A percentile compares a stretch with the other conserved stretches of the same genome.
phyloP scores from a whole-genome alignment of 2,797 vertebrate species.

The Anabacerthia variegaticeps region DNA sequence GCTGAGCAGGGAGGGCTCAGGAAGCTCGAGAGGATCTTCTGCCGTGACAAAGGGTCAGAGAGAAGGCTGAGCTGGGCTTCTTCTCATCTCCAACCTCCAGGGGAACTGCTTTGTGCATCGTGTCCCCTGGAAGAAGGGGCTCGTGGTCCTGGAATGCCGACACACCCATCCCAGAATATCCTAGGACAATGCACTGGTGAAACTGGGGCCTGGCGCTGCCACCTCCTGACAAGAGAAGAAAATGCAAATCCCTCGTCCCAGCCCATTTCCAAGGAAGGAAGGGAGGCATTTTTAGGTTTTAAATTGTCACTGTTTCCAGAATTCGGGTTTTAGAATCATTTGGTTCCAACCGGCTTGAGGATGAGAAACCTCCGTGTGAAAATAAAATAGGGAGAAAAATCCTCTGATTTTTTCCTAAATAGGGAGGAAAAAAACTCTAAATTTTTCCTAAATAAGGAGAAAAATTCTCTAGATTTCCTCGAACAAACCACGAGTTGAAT shows the following conservation, averaged over 20 bases:
- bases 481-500: background rate
- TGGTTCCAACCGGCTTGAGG: background rate
- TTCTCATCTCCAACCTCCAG: background rate
- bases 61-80: background rate
- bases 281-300: background rate
- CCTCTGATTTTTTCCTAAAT: background rate
- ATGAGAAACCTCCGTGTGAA: accelerated
- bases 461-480: background rate
- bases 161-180: background rate
- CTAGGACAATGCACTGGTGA: accelerated
- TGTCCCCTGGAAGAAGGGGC: accelerated
- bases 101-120: background rate
- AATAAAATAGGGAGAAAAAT: background rate
- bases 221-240: constrained; percentile 22
- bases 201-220: background rate
- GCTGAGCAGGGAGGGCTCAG: background rate
- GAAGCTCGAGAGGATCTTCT: background rate
- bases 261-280: background rate
- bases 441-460: no score
- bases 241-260: background rate
- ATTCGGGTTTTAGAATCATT: accelerated
- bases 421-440: background rate
- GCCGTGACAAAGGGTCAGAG: background rate
- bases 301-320: background rate
- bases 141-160: background rate